Evolutionary conservation across 2,888 invertebrate species (phyloP), one percentile per base, ranked within the genome.

Genomic region (Euproctis similis): DNA sequence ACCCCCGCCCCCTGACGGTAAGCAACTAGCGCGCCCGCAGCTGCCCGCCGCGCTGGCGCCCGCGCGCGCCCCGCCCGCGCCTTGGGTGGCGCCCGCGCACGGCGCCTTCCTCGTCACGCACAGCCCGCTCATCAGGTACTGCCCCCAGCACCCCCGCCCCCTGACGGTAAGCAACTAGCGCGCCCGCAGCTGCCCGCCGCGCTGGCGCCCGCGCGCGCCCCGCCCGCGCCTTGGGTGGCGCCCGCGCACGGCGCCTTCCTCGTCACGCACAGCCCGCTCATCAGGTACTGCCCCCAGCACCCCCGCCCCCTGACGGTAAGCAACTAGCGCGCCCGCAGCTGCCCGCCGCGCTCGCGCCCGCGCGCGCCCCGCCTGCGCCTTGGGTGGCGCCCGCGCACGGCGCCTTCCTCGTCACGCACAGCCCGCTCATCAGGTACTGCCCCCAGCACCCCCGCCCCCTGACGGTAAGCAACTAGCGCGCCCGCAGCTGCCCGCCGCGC

Each of bases 141-240:
- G 8, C n/a, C 8, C 10, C 4, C 4, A n/a, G 3, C 10, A 7
- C 21, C 3, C 8, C 14, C 4, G 14, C 14, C 6, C 14, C 4
- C 21, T 10, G 8, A 3, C n/a, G n/a, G n/a, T n/a, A n/a, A n/a
- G n/a, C n/a, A n/a, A 14, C 14, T 4, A 4, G 14, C 14, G n/a
- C 10, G 21, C 21, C 10, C n/a, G 21, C 21, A 4, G 8, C 21
- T 21, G 19, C 19, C 13, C 14, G 18, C 25, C 17, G 17, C 25
- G 24, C 12, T 11, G 4, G 4, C 6, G 14, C 14, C 14, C 14
- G 14, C 14, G 14, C 14, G 14, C 6, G 14, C 14, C 4, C 14
- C 14, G 14, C 14, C 14, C 14, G 14, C 14, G 14, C 14, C 14
- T 4, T 14, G 14, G 14, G 14, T 6, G 6, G 14, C 14, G 14